Percentiles rank a stretch among this genome's conserved stretches.
phyloP scores from a whole-genome alignment of 2,888 invertebrate genomes.

The Lepidonotus clava region DNA sequence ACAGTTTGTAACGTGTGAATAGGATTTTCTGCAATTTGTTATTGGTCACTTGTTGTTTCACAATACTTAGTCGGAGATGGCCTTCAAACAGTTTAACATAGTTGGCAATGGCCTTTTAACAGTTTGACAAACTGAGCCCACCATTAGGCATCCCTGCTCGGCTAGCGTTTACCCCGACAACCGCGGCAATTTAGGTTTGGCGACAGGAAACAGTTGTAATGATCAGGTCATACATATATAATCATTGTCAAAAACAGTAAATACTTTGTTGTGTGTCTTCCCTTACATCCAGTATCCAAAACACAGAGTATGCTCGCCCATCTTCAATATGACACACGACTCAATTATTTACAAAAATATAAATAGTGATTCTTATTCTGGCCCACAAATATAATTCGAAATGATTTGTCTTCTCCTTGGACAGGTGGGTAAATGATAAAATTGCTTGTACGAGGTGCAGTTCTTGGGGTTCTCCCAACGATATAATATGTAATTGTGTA shows the following conservation, averaged over 20 bases:
- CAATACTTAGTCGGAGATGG: too few relatives aligned
- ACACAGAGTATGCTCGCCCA: not conserved
- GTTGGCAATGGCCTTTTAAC: too few relatives aligned
- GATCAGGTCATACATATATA: constrained; percentile 34
- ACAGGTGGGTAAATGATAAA: constrained; percentile 12
- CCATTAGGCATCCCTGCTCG: too few relatives aligned
- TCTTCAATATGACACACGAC: constrained; percentile 16
- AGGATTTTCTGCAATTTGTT: too few relatives aligned
- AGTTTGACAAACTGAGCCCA: too few relatives aligned
- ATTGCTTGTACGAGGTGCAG: constrained; percentile 34
- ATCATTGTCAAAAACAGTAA: constrained; percentile 31
- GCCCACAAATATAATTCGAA: constrained; percentile 34
- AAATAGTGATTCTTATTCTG: constrained; percentile 9
- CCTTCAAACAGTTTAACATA: too few relatives aligned
- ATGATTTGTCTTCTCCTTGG: not conserved
- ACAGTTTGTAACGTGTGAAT: too few relatives aligned
- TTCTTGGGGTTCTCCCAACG: too few relatives aligned
- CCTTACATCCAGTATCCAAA: not conserved
- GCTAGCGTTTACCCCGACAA: too few relatives aligned
- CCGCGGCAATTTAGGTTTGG: too few relatives aligned
- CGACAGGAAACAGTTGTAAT: too few relatives aligned
- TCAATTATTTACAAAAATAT: constrained; percentile 40
- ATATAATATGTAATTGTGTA: not conserved
- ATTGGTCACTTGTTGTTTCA: too few relatives aligned
- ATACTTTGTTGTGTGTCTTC: constrained; percentile 34